Evolutionary conservation across 2,888 invertebrate genomes (phyloP).

Genomic region (Diarsia dahlii): DNA sequence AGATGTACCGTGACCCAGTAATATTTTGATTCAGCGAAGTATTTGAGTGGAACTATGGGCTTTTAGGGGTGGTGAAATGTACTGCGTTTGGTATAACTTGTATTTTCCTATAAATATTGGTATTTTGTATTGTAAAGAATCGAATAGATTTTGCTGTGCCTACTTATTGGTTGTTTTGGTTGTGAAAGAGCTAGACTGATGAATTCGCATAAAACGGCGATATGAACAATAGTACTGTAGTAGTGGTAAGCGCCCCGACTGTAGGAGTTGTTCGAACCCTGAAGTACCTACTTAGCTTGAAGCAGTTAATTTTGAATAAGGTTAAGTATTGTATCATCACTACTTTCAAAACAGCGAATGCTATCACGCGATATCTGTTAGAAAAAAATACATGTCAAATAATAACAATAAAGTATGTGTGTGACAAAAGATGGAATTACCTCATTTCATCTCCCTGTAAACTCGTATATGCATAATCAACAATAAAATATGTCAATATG

Average conservation of each 20-base stretch:
- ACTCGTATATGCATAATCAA: background rate
- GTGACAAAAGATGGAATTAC: too few relatives aligned
- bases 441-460: background rate
- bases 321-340: background rate
- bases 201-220: too few relatives aligned
- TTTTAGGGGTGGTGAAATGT: constrained; percentile 44
- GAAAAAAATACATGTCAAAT: background rate
- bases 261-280: too few relatives aligned
- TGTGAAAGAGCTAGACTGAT: too few relatives aligned
- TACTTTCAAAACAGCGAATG: background rate
- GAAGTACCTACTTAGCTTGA: background rate
- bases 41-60: constrained; percentile 46
- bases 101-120: background rate
- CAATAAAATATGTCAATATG: too few relatives aligned
- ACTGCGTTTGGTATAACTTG: background rate
- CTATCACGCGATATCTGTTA: too few relatives aligned
- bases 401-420: background rate
- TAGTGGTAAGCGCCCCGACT: too few relatives aligned
- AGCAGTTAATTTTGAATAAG: background rate
- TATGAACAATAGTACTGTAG: background rate
- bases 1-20: constrained; percentile 60
- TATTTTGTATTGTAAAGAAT: background rate
- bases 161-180: background rate
- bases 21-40: constrained; percentile 60
- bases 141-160: background rate